Conservation (phyloP, 1,140 invertebrate genomes). For the Lordiphosa mommai region DNA sequence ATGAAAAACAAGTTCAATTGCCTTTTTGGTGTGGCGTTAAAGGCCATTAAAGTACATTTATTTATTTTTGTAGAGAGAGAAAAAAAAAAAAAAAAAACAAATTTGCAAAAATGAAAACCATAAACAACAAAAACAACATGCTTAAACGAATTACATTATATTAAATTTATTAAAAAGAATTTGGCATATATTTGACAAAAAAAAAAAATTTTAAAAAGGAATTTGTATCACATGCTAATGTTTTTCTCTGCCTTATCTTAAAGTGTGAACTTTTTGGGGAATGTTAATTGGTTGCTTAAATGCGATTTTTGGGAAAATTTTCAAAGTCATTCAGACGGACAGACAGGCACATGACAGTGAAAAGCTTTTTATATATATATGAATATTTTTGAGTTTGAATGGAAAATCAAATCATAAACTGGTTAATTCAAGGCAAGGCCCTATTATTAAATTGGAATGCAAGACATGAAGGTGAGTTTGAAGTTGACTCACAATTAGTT, state of each 20-base stretch:
- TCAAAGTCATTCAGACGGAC: conserved; percentile 13
- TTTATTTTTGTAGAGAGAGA: no score
- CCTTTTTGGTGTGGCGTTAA: background rate
- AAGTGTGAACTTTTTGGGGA: conserved; percentile 1
- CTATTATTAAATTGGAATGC: background rate
- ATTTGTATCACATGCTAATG: background rate
- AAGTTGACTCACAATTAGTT: conserved; percentile 34
- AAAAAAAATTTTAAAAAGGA: no score
- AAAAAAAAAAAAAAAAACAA: no score
- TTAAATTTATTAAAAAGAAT: no score
- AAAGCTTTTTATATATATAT: conserved; percentile 27
- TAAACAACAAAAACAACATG: no score
- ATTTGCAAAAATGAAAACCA: no score
- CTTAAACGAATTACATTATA: no score
- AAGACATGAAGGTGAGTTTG: conserved; percentile 15
- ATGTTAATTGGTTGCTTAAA: conserved; percentile 3
- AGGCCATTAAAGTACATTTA: conserved; percentile 13
- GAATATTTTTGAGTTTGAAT: no score
- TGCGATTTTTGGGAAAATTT: conserved; percentile 24
- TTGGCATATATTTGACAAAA: no score
- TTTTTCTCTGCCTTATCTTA: background rate
- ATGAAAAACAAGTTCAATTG: conserved; percentile 9
- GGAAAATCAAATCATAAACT: conserved; percentile 10
- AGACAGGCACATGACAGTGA: conserved; percentile 52
- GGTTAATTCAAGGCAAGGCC: conserved; percentile 14